Conservation (phyloP, 2,113 vertebrate genomes). For the Polypterus bichir region DNA sequence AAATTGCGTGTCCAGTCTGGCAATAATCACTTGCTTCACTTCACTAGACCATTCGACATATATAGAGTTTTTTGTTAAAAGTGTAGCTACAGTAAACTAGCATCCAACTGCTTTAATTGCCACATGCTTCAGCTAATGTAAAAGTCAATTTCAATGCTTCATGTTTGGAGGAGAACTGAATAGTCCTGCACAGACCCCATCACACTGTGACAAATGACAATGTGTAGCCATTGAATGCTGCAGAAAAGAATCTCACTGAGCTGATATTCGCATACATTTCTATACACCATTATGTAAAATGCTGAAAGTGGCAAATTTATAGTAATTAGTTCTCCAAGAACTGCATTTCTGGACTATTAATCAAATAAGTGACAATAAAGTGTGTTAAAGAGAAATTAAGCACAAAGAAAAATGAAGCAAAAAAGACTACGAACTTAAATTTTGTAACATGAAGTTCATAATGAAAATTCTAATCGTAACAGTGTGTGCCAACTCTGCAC, state of each 20-base stretch:
- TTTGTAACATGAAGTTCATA: too few species aligned
- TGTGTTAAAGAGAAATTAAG: neutral
- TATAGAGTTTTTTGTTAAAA: constrained; percentile 23
- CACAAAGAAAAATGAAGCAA: neutral
- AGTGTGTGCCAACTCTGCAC: too few species aligned
- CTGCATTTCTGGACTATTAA: constrained; percentile 31
- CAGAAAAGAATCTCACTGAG: constrained; percentile 3
- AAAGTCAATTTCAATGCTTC: constrained; percentile 23
- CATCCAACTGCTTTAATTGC: constrained; percentile 23
- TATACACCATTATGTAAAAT: constrained; percentile 24
- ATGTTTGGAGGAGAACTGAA: constrained; percentile 16
- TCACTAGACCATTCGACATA: constrained; percentile 23
- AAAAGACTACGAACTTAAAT: too few species aligned
- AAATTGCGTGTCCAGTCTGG: constrained; percentile 19
- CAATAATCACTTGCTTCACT: constrained; percentile 28
- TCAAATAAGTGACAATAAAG: constrained; percentile 27
- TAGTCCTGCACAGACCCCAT: constrained; percentile 14
- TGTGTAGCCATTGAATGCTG: constrained; percentile 1
- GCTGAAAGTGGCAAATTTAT: constrained; percentile 23
- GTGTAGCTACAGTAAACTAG: constrained; percentile 16
- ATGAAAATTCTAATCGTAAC: too few species aligned
- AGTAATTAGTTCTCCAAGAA: constrained; percentile 23
- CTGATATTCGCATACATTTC: constrained; percentile 13
- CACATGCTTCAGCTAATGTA: constrained; percentile 20
- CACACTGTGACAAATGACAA: constrained; percentile 5